Percentiles rank a stretch among this genome's conserved stretches.
phyloP scores from a whole-genome alignment of 2,888 invertebrate species.

The Pimpla rufipes region DNA sequence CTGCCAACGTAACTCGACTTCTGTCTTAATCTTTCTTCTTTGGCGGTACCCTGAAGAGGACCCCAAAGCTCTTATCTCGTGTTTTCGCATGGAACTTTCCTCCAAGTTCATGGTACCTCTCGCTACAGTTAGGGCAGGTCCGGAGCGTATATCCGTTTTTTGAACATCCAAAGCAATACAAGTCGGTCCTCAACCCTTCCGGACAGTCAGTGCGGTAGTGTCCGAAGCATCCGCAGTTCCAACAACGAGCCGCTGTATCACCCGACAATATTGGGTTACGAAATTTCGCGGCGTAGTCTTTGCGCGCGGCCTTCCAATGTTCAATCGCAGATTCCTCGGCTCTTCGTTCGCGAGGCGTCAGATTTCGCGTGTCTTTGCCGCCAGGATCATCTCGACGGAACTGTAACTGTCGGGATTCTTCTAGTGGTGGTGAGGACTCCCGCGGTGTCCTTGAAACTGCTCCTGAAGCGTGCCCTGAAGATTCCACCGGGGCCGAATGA shows the following conservation, averaged over 20 bases:
- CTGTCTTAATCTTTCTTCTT: slow-evolving; percentile 8
- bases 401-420: too few species aligned
- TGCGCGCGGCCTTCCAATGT: not conserved
- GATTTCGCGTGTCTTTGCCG: not conserved
- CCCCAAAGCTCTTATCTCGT: slow-evolving; percentile 6
- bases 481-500: not conserved
- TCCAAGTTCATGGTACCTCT: slow-evolving; percentile 1
- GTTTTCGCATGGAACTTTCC: slow-evolving; percentile 6
- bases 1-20: slow-evolving; percentile 9
- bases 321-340: not conserved
- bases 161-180: slow-evolving; percentile 1
- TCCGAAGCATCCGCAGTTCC: slow-evolving; percentile 12
- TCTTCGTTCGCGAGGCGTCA: slow-evolving; percentile 6
- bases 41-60: not conserved
- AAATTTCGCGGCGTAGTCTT: slow-evolving; percentile 3
- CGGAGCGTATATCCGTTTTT: slow-evolving; percentile 7
- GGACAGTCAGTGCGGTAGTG: slow-evolving; percentile 9
- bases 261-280: slow-evolving; percentile 4
- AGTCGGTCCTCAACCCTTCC: not conserved
- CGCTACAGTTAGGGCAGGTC: slow-evolving; percentile 9
- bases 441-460: slow-evolving; percentile 8
- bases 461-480: slow-evolving; percentile 7
- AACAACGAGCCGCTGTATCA: not conserved
- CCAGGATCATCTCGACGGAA: not conserved
- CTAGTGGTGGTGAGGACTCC: slow-evolving; percentile 3